Conservation (phyloP, 2,797 vertebrate species). For the Serranus cabrilla region DNA sequence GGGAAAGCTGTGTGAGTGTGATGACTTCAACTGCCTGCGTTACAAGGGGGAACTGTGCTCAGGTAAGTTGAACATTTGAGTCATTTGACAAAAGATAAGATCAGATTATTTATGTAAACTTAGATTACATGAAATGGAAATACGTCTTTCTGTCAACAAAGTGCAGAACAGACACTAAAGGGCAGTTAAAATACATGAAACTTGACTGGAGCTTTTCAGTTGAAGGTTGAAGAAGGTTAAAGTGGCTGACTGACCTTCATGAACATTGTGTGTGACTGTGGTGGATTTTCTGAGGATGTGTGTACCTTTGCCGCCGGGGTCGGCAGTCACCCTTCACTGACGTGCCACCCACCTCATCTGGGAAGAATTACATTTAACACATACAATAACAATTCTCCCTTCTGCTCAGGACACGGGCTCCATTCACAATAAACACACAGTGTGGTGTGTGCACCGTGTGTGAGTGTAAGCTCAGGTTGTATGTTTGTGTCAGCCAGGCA, state of each 20-base stretch:
- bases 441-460: conserved; percentile 47
- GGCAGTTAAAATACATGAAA: no score
- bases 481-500: conserved; percentile 49
- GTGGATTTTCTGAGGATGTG: conserved; percentile 21
- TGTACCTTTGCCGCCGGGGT: conserved; percentile 9
- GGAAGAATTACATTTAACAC: conserved; percentile 82
- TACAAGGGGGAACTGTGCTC: conserved; percentile 98
- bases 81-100: no score
- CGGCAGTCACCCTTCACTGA: conserved; percentile 47
- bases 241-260: conserved; percentile 9
- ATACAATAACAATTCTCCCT: conserved; percentile 69
- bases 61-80: conserved; percentile 79
- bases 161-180: no score
- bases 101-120: no score
- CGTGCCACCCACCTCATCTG: conserved; percentile 78
- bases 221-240: background rate
- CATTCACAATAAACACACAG: conserved; percentile 77
- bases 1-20: conserved; percentile 96
- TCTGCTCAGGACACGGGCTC: conserved; percentile 56
- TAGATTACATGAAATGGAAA: no score
- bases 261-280: conserved; percentile 35
- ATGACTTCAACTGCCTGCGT: conserved; percentile 97
- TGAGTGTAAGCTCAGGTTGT: conserved; percentile 50
- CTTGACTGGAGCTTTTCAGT: background rate
- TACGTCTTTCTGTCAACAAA: no score